phyloP scores from a whole-genome alignment of 2,888 invertebrate genomes.

The Sinopyrophorus schimmeli region DNA sequence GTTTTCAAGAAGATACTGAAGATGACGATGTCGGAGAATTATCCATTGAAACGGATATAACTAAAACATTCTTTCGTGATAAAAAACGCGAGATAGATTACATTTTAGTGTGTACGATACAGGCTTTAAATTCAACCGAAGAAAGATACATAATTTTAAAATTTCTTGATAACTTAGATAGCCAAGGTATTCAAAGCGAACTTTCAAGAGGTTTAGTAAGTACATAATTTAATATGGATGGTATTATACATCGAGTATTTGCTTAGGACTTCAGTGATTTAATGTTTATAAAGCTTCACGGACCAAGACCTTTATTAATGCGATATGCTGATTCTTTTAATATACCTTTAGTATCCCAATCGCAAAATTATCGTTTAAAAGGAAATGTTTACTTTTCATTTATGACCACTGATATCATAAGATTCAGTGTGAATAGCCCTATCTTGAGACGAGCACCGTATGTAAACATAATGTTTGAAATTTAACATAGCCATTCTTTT shows the following conservation, averaged over 20 bases:
- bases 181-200: conserved; percentile 44
- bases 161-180: conserved; percentile 42
- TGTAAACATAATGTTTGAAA: conserved; percentile 21
- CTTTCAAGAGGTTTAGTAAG: conserved; percentile 38
- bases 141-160: conserved; percentile 31
- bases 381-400: conserved; percentile 32
- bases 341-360: conserved; percentile 40
- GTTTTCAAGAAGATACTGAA: too few relatives aligned
- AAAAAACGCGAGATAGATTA: conserved; percentile 42
- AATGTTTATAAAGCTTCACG: conserved; percentile 49
- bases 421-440: conserved; percentile 32
- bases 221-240: background rate
- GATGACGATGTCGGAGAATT: background rate
- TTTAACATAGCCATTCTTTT: too few relatives aligned
- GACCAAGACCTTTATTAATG: conserved; percentile 40
- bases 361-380: conserved; percentile 33
- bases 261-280: conserved; percentile 38
- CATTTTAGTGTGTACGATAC: conserved; percentile 40
- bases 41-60: background rate
- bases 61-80: conserved; percentile 27
- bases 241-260: too few relatives aligned
- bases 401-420: conserved; percentile 41
- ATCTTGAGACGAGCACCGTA: conserved; percentile 42
- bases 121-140: conserved; percentile 25
- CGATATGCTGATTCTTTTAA: conserved; percentile 39